Conservation (phyloP, 2,888 invertebrate genomes). For the Sipha maydis region DNA sequence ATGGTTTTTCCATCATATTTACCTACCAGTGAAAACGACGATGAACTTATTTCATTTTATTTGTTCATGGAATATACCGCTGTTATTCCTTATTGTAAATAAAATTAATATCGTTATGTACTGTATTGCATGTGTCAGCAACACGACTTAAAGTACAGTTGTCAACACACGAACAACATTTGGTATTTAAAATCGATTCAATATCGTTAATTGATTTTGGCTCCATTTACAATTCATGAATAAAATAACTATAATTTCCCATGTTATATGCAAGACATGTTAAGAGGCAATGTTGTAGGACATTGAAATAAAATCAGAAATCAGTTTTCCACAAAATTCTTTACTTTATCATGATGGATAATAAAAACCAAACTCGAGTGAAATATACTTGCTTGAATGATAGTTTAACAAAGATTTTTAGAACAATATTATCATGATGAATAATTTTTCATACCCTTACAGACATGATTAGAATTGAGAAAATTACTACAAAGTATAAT, state of each 20-base stretch:
- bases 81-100: not conserved
- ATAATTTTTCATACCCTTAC: not conserved
- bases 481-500: not conserved
- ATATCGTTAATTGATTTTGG: too few species aligned
- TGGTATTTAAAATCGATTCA: too few species aligned
- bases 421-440: not conserved
- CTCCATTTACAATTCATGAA: not conserved
- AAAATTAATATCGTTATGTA: not conserved
- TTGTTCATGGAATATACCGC: not conserved
- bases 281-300: not conserved
- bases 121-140: not conserved
- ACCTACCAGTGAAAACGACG: too few species aligned
- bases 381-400: not conserved
- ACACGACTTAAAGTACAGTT: not conserved
- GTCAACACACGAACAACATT: too few species aligned
- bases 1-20: not conserved
- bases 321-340: not conserved
- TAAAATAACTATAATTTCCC: not conserved
- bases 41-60: not conserved
- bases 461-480: not conserved
- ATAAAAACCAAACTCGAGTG: not conserved
- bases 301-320: not conserved
- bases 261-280: not conserved
- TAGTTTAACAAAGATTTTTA: not conserved
- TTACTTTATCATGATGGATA: not conserved